Conservation (phyloP, 2,888 invertebrate genomes). For the Hipparchia semele region DNA sequence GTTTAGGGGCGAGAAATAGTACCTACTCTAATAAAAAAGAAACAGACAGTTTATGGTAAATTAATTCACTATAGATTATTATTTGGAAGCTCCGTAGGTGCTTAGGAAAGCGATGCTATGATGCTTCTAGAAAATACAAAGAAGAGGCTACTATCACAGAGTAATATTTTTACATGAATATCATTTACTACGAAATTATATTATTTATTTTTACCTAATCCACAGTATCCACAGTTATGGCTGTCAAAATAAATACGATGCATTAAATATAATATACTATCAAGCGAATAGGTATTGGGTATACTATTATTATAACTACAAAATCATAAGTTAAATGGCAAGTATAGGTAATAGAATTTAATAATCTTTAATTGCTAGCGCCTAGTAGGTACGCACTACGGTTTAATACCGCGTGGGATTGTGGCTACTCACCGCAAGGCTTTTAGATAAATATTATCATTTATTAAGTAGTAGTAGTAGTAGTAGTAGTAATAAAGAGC, state of each 20-base stretch:
- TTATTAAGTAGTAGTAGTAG: too few species aligned
- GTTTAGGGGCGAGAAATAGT: too few species aligned
- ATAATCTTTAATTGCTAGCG: neutral
- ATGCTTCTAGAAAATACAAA: conserved; percentile 45
- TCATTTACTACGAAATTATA: conserved; percentile 54
- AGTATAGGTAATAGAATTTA: neutral
- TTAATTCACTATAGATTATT: too few species aligned
- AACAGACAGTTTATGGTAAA: too few species aligned
- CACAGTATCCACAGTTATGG: conserved; percentile 72
- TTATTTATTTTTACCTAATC: conserved; percentile 73
- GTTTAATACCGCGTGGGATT: too few species aligned
- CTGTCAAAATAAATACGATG: conserved; percentile 70
- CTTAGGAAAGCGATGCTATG: conserved; percentile 47
- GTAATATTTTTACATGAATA: conserved; percentile 54
- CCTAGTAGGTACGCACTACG: neutral
- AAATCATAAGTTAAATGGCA: neutral
- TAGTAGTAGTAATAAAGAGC: neutral
- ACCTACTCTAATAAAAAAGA: too few species aligned
- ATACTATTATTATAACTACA: conserved; percentile 19
- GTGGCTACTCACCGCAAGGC: neutral
- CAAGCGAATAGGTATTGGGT: conserved; percentile 35
- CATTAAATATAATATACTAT: conserved; percentile 46
- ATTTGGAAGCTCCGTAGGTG: conserved; percentile 44
- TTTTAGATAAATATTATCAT: too few species aligned
- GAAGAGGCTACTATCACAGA: conserved; percentile 53